These are phyloP conservation scores for Zalophus californianus DNA, from an alignment of 2,797 vertebrate genomes.

Conservation along the genomic window DNA sequence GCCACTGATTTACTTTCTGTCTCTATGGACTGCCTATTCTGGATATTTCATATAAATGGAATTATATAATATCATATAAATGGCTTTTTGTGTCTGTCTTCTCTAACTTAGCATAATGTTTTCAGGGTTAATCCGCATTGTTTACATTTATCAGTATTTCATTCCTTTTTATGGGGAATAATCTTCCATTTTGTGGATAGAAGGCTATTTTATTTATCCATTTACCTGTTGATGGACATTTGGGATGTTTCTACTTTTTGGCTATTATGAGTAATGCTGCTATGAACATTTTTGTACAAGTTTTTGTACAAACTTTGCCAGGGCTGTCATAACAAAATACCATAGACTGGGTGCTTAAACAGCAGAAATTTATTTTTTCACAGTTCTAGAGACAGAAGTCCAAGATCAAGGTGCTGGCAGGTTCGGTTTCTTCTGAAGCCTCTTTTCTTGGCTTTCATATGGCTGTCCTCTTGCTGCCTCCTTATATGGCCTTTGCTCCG, in stretches of 20 bases:
- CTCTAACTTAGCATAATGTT: constrained; percentile 10
- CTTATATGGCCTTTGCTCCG: background rate
- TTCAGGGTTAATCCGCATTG: background rate
- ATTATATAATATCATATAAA: background rate
- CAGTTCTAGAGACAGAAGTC: background rate
- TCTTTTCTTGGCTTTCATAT: background rate
- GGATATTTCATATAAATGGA: background rate
- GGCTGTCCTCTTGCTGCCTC: background rate
- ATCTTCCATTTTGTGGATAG: background rate
- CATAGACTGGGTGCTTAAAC: background rate
- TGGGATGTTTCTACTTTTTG: background rate
- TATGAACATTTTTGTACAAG: background rate
- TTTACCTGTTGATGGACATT: background rate
- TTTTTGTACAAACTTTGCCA: constrained; percentile 6
- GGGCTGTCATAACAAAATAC: background rate
- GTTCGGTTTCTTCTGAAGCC: background rate
- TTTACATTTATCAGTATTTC: background rate
- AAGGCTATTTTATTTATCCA: background rate
- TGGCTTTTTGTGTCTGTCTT: background rate
- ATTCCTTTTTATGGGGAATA: background rate
- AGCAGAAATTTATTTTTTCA: background rate
- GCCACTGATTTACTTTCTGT: background rate
- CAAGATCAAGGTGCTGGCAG: background rate
- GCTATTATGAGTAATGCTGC: background rate
- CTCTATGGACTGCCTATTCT: background rate